phyloP scores from a whole-genome alignment of 1,140 invertebrate species.

The Drosophila subobscura region DNA sequence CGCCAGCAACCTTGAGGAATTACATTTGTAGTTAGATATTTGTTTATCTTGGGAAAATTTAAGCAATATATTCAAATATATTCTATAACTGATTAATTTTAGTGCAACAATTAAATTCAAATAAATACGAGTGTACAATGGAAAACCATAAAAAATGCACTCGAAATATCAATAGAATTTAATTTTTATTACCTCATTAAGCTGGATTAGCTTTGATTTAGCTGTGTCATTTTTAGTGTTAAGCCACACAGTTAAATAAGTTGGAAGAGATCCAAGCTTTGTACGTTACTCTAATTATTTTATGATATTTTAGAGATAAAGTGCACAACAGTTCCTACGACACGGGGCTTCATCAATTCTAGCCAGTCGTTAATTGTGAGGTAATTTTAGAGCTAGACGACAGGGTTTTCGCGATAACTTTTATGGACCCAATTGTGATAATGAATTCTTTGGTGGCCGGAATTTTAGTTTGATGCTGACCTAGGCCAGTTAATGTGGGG shows the following conservation, averaged over 20 bases:
- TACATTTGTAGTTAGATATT: slow-evolving; percentile 30
- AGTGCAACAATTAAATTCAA: no score
- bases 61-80: not conserved
- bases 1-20: slow-evolving; percentile 12
- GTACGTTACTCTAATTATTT: slow-evolving; percentile 2
- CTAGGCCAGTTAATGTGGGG: slow-evolving; percentile 49
- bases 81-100: no score
- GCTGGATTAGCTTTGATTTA: no score
- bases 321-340: slow-evolving; percentile 12
- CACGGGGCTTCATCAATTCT: slow-evolving; percentile 15
- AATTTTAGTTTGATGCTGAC: slow-evolving; percentile 57
- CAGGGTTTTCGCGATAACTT: slow-evolving; percentile 29
- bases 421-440: slow-evolving; percentile 1
- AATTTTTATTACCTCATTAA: no score
- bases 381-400: slow-evolving; percentile 15
- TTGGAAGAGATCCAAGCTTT: not conserved
- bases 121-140: no score
- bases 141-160: no score
- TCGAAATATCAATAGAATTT: no score
- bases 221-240: no score
- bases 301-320: slow-evolving; percentile 14
- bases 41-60: not conserved
- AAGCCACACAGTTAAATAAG: no score
- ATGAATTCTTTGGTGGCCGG: not conserved
- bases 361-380: slow-evolving; percentile 18